Base-by-base conservation (phyloP, 2,888 invertebrate species). In the Cheilosia scutellata region DNA sequence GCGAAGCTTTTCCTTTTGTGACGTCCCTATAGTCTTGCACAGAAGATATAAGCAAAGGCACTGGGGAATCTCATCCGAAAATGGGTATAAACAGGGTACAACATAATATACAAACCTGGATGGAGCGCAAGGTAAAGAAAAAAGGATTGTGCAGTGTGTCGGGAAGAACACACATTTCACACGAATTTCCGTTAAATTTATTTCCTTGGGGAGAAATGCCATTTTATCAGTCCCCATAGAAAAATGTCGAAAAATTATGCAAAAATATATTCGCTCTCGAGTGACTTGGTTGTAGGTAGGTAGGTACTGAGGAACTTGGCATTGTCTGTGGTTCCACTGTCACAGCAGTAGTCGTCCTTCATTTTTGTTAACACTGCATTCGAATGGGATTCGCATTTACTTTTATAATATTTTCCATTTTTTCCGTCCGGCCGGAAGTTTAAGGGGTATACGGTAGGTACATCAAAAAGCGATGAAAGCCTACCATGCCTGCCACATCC, bases 181-280 rank as follows among this genome's bases (percentile, higher is more conserved):
- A 47, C 25, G 66, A 66, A 68, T 68, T 49, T 60, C 60, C 70
- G 62, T 62, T 57, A 57, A 71, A 71, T 57, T 55, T 55, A 70
- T 63, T 79, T 75, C 84, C 65, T 84, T 40, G 6, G 84, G 75
- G 84, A 84, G 70, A 66, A 71, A 71, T 72, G 65, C 65, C 53
- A 55, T 71, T 79, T 84, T 71, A 71, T 47, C 75, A 84, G 65
- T 70, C 84, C 70, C 84, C 16, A 49, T 71, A 71, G 84, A 60
- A 62, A 66, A 79, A 84, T 71, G 53, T 58, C 60, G 40, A 44
- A 79, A 76, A 71, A 84, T 84, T 84, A 75, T 84, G 75, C 74
- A 84, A 79, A 84, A 74, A 78, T 78, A 51, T 71, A 75, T 71
- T 71, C 60, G 5, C 75, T 70, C 53, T 42, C 62, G 25, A 33